Evolutionary conservation across 2,888 invertebrate species (phyloP).

Genomic region (Eurytoma californica): DNA sequence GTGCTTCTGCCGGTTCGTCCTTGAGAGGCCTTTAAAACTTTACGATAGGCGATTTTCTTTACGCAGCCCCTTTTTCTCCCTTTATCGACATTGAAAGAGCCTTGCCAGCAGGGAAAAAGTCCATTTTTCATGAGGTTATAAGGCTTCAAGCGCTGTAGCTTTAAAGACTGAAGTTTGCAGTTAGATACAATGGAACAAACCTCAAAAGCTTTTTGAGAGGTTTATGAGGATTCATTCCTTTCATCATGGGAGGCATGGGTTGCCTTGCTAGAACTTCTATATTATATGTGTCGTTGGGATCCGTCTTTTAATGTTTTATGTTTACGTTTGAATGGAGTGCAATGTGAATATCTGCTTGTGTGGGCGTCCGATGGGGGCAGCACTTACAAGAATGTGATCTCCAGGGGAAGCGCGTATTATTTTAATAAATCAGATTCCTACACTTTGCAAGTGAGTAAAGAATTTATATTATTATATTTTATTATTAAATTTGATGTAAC

Average conservation of each 20-base stretch:
- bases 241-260: too few relatives aligned
- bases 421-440: background rate
- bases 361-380: slow-evolving; percentile 9
- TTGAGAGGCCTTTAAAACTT: slow-evolving; percentile 19
- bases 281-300: background rate
- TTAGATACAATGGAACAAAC: background rate
- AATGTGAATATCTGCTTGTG: background rate
- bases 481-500: background rate
- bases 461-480: background rate
- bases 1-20: slow-evolving; percentile 15
- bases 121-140: slow-evolving; percentile 19
- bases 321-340: slow-evolving; percentile 18
- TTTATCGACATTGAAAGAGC: slow-evolving; percentile 24
- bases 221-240: background rate
- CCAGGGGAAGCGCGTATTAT: background rate
- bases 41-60: slow-evolving; percentile 10
- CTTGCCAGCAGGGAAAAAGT: background rate
- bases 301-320: background rate
- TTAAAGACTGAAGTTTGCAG: background rate
- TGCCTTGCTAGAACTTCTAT: too few relatives aligned
- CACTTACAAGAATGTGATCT: slow-evolving; percentile 14
- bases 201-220: background rate
- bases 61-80: background rate
- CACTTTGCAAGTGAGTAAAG: background rate
- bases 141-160: background rate